These are phyloP conservation scores for Formica aserva DNA, from an alignment of 2,888 invertebrate species.

Conservation along the genomic window DNA sequence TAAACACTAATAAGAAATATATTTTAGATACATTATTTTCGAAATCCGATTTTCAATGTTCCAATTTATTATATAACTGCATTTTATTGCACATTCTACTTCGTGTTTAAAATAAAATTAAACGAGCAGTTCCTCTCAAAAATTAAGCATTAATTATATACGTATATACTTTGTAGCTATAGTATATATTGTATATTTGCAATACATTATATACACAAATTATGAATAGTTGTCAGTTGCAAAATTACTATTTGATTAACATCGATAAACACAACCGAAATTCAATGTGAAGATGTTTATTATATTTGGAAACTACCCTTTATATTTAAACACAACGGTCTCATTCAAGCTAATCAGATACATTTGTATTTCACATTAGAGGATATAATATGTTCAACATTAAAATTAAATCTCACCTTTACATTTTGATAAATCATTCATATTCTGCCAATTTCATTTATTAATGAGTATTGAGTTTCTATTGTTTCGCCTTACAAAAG, in stretches of 20 bases:
- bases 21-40: not conserved
- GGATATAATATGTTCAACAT: not conserved
- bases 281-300: not conserved
- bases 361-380: not conserved
- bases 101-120: not conserved
- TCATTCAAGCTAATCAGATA: not conserved
- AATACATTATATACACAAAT: not conserved
- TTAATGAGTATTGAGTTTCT: not conserved
- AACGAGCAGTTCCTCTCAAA: not conserved
- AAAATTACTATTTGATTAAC: conserved; percentile 31
- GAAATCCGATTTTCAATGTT: not conserved
- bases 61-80: not conserved
- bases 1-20: not conserved
- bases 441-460: not conserved
- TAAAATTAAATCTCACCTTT: conserved; percentile 6
- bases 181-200: not conserved
- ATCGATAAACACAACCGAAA: not conserved
- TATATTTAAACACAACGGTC: not conserved
- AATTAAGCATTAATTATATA: not conserved
- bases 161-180: not conserved
- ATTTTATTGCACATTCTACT: not conserved
- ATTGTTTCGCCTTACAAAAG: not conserved
- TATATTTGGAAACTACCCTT: not conserved
- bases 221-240: not conserved
- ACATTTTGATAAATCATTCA: not conserved